Evolutionary conservation across 2,888 invertebrate species (phyloP).

Genomic region (Sacculina carcini): DNA sequence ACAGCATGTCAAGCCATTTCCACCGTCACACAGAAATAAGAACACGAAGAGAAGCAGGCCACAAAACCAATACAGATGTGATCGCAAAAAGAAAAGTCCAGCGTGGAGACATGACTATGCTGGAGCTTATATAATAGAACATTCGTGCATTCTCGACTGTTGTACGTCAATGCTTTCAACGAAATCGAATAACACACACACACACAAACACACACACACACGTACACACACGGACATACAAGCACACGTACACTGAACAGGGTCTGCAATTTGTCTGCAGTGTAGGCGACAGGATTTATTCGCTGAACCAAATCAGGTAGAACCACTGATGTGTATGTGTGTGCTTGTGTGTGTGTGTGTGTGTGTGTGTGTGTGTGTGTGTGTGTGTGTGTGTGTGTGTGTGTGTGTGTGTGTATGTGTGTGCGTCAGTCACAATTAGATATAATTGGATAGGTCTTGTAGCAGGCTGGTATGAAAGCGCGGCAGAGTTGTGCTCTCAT

Average conservation of each 20-base stretch:
- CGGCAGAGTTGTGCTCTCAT: no score
- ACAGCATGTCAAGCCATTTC: no score
- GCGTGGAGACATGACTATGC: no score
- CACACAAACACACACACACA: not conserved
- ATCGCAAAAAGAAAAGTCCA: no score
- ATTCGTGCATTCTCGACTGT: no score
- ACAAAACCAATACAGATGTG: no score
- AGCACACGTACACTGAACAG: not conserved
- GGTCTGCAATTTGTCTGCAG: not conserved
- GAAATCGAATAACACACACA: not conserved
- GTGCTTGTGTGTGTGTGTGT: not conserved
- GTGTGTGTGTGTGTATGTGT: not conserved
- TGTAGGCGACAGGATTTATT: not conserved
- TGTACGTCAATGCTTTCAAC: not conserved
- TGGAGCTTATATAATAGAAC: no score
- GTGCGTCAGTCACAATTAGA: not conserved
- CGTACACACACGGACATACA: not conserved
- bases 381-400: not conserved
- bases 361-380: not conserved
- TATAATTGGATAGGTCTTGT: constrained; percentile 11
- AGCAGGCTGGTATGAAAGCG: no score
- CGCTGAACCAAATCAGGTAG: not conserved
- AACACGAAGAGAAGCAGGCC: no score
- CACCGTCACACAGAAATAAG: no score
- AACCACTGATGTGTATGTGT: not conserved